Conservation (phyloP, 2,113 vertebrate species). For the Donacobius atricapilla region DNA sequence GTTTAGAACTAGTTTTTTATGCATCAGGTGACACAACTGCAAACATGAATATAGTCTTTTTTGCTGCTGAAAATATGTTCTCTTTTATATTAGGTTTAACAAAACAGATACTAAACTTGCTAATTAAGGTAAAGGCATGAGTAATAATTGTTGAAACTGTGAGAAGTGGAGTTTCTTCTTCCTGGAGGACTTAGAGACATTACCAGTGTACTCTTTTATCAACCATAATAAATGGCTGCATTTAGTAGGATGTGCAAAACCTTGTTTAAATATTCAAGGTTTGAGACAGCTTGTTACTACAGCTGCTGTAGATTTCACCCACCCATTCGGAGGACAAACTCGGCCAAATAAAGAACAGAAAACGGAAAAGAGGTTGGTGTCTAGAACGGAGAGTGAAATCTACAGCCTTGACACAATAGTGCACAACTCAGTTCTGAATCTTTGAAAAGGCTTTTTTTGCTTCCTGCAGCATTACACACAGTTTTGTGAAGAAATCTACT, state of each 20-base stretch:
- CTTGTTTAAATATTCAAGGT: constrained; percentile 28
- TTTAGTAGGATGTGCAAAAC: constrained; percentile 24
- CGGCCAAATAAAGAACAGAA: neutral
- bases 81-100: neutral
- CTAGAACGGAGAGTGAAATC: constrained; percentile 21
- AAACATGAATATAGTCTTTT: constrained; percentile 1
- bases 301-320: constrained; percentile 15
- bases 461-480: neutral
- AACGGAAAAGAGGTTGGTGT: neutral
- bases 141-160: constrained; percentile 5
- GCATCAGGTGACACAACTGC: neutral
- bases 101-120: neutral
- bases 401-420: neutral
- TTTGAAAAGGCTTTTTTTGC: constrained; percentile 26
- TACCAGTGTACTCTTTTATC: neutral
- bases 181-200: neutral
- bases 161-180: constrained; percentile 1
- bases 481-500: constrained; percentile 8
- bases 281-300: neutral
- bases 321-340: neutral
- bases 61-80: neutral
- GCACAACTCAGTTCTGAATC: neutral
- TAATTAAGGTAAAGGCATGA: neutral
- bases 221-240: constrained; percentile 26
- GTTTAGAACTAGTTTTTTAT: neutral